Percentiles rank a stretch among this genome's conserved stretches.
Conservation (phyloP, 2,888 invertebrate genomes). For the Caenorhabditis japonica region DNA sequence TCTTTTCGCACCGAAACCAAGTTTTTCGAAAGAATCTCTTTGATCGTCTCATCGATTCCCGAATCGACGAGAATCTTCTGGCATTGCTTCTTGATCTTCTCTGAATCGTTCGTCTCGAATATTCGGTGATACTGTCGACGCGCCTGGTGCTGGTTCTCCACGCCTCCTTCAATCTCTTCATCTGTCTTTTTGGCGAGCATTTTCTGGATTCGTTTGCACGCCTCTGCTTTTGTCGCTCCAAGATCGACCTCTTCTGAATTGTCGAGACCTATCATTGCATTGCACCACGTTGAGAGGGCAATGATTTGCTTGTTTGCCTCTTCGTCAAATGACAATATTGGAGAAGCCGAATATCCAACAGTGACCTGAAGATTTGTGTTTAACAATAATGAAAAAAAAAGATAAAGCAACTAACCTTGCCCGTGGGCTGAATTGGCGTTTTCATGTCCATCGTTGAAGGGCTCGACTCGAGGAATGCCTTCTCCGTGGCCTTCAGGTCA, state of each 20-base stretch:
- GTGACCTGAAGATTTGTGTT: no score
- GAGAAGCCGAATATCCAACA: slow-evolving; percentile 5
- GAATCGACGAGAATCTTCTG: slow-evolving; percentile 21
- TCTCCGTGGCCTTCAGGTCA: slow-evolving; percentile 34
- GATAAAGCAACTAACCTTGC: background rate
- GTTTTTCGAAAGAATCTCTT: slow-evolving; percentile 22
- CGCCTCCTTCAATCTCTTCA: background rate
- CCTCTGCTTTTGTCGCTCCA: slow-evolving; percentile 54
- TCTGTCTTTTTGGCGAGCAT: slow-evolving; percentile 23
- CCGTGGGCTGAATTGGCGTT: slow-evolving; percentile 14
- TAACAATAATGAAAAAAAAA: background rate
- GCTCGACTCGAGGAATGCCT: slow-evolving; percentile 23
- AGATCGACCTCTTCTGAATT: slow-evolving; percentile 56
- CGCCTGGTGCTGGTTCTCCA: background rate
- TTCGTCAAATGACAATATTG: slow-evolving; percentile 40
- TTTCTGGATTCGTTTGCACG: slow-evolving; percentile 23
- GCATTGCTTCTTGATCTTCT: slow-evolving; percentile 12
- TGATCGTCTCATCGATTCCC: slow-evolving; percentile 27
- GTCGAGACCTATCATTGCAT: slow-evolving; percentile 46
- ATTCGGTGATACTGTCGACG: slow-evolving; percentile 15
- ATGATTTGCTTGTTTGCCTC: slow-evolving; percentile 47
- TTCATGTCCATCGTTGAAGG: slow-evolving; percentile 24
- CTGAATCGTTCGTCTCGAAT: slow-evolving; percentile 36
- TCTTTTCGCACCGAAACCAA: slow-evolving; percentile 11
- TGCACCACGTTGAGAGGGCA: slow-evolving; percentile 55